These are phyloP conservation scores for Lagocephalus sceleratus DNA, from an alignment of 2,797 vertebrate genomes.

Conservation along the genomic window DNA sequence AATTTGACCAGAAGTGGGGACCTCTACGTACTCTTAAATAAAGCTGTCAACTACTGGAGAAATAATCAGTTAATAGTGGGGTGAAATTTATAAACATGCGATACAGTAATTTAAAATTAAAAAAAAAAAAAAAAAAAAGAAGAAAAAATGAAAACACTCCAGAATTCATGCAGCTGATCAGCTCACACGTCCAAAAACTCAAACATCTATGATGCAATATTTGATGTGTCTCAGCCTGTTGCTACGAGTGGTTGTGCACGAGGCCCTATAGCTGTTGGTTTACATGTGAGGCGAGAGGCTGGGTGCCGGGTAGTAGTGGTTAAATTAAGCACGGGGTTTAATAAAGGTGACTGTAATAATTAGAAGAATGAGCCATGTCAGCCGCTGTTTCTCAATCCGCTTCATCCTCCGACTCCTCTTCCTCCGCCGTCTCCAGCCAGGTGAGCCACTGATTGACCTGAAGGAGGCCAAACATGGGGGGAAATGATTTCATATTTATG, in stretches of 20 bases:
- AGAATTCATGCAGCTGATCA: constrained; percentile 36
- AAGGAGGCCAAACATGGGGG: background rate
- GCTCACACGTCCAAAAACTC: constrained; percentile 29
- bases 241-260: constrained; percentile 72
- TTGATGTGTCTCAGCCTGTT: constrained; percentile 84
- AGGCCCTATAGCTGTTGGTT: constrained; percentile 80
- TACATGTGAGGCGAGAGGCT: constrained; percentile 81
- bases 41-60: constrained; percentile 5
- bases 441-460: constrained; percentile 99
- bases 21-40: constrained; percentile 1
- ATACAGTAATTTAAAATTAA: constrained; percentile 16
- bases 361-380: constrained; percentile 76
- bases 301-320: constrained; percentile 87
- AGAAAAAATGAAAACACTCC: constrained; percentile 32
- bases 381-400: constrained; percentile 87
- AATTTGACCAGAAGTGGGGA: background rate
- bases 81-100: constrained; percentile 34
- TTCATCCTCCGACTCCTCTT: constrained; percentile 98
- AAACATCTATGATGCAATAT: constrained; percentile 38
- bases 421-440: constrained; percentile 98
- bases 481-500: background rate
- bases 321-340: constrained; percentile 74
- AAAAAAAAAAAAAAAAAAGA: constrained; percentile 52
- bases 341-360: constrained; percentile 62
- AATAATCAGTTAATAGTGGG: constrained; percentile 5